Conservation (phyloP, 2,797 vertebrate species). For the Dermochelys coriacea region DNA sequence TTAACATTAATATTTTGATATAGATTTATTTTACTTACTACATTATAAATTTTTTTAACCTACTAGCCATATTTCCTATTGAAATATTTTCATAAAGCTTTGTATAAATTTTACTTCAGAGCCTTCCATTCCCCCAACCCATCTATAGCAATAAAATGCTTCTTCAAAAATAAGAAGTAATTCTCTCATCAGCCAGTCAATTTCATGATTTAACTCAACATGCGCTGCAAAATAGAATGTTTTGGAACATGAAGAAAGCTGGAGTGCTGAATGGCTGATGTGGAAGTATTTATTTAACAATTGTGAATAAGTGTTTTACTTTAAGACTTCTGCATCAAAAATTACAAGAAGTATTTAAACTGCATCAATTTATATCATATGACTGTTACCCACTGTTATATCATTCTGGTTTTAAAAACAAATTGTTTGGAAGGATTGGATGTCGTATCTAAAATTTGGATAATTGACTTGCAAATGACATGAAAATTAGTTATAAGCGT, state of each 20-base stretch:
- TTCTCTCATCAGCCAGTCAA: not conserved
- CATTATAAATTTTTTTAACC: not conserved
- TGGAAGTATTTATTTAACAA: not conserved
- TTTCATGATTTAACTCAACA: not conserved
- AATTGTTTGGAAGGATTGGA: not conserved
- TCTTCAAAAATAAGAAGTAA: not conserved
- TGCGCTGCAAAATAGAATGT: not conserved
- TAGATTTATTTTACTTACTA: conserved; percentile 11
- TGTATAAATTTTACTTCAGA: not conserved
- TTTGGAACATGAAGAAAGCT: not conserved
- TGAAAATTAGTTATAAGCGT: not conserved
- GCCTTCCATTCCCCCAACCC: not conserved
- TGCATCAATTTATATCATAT: not conserved
- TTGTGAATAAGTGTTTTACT: not conserved
- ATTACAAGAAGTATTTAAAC: not conserved
- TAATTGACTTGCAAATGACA: conserved; percentile 13
- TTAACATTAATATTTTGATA: not conserved
- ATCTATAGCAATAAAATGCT: not conserved
- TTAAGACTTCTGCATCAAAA: not conserved
- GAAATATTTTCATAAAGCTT: not conserved
- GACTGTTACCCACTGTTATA: not conserved
- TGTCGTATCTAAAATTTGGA: not conserved
- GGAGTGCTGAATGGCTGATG: not conserved
- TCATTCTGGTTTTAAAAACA: conserved; percentile 8
- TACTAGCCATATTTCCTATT: not conserved